Percentiles rank a stretch among this genome's conserved stretches.
These are phyloP conservation scores for Drosophila affinis DNA, from an alignment of 2,888 invertebrate genomes.

Conservation along the genomic window DNA sequence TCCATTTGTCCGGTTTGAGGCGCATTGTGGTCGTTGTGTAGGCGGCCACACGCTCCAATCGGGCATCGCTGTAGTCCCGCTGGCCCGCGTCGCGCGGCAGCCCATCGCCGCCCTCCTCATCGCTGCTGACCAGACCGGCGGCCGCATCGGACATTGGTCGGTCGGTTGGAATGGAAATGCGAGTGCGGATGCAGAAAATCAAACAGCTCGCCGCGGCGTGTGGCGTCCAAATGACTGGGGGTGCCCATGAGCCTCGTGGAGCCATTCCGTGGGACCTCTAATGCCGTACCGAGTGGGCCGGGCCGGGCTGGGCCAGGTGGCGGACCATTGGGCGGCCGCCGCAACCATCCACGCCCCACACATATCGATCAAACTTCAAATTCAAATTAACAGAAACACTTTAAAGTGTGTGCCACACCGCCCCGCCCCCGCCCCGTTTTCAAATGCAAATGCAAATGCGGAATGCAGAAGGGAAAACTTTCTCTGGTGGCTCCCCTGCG, in stretches of 20 bases:
- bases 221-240: slow-evolving; percentile 63
- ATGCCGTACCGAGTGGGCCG: slow-evolving; percentile 43
- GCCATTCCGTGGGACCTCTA: slow-evolving; percentile 68
- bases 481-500: neutral
- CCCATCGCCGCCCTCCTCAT: slow-evolving; percentile 55
- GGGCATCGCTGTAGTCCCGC: slow-evolving; percentile 85
- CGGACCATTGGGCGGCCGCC: slow-evolving; percentile 37
- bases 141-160: slow-evolving; percentile 53
- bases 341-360: slow-evolving; percentile 59
- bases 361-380: slow-evolving; percentile 84
- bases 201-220: slow-evolving; percentile 63
- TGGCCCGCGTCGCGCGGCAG: slow-evolving; percentile 25
- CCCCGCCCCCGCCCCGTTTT: no score
- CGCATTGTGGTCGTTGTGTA: slow-evolving; percentile 90
- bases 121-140: slow-evolving; percentile 64
- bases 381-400: slow-evolving; percentile 72
- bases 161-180: neutral
- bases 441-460: slow-evolving; percentile 53
- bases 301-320: slow-evolving; percentile 21
- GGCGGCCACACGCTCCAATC: slow-evolving; percentile 91
- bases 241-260: slow-evolving; percentile 19
- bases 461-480: slow-evolving; percentile 46
- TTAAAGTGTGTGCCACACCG: slow-evolving; percentile 69
- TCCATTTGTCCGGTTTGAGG: slow-evolving; percentile 94
- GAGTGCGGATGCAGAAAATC: slow-evolving; percentile 52